A percentile compares a stretch with the other conserved stretches of the same genome.
These are phyloP conservation scores for Ciconia boyciana DNA, from an alignment of 2,113 vertebrate species.

Conservation along the genomic window DNA sequence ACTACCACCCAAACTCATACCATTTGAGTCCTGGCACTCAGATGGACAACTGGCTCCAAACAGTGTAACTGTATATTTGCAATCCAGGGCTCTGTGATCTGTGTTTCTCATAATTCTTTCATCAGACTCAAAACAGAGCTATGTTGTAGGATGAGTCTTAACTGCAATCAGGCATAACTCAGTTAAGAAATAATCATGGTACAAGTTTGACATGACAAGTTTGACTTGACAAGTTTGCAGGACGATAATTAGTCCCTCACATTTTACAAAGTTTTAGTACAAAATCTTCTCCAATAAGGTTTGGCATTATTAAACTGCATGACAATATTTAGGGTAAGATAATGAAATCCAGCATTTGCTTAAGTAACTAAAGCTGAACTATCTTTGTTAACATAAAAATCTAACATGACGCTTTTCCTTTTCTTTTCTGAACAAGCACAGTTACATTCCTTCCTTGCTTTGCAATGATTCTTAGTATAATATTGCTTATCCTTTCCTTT, in stretches of 20 bases:
- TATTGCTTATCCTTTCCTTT: not conserved
- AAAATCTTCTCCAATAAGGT: not conserved
- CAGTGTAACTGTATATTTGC: accelerated
- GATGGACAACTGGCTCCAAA: not conserved
- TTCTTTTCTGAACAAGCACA: not conserved
- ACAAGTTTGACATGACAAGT: not conserved
- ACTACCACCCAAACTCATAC: not conserved
- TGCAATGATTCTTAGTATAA: not conserved
- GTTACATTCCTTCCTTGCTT: not conserved
- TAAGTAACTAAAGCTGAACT: not conserved
- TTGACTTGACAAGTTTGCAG: not conserved
- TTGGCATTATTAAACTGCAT: not conserved
- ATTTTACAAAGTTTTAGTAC: not conserved
- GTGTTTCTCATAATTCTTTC: not conserved
- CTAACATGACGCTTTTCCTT: not conserved
- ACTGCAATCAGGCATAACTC: not conserved
- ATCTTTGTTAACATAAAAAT: not conserved
- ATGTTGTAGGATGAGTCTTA: not conserved
- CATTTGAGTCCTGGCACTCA: not conserved
- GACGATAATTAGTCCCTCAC: not conserved
- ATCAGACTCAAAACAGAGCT: not conserved
- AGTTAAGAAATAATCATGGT: not conserved
- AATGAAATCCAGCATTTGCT: not conserved
- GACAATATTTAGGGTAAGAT: not conserved
- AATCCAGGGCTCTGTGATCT: not conserved